Base-by-base conservation (phyloP, 2,113 vertebrate genomes). In the Rhynchopsitta pachyrhyncha region DNA sequence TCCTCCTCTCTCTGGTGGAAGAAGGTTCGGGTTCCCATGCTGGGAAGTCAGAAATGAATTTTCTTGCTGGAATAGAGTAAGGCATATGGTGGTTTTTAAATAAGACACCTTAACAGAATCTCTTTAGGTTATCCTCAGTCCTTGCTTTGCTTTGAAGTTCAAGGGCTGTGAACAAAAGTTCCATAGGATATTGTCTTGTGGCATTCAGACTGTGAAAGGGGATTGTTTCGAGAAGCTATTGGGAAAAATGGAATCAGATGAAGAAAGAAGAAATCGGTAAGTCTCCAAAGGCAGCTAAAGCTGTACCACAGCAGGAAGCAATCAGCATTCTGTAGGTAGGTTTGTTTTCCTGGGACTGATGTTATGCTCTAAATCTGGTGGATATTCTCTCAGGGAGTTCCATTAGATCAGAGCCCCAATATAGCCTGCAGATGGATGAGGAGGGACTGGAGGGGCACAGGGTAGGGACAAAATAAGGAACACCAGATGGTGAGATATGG, bases 1-100 rank as follows among this genome's bases (percentile, higher is more conserved):
- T 98, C 97, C 66, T 98, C 97, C 84, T 98, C 97, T 41, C 89
- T 97, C 28, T 88, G 92, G 39, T 93, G 97, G 63, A 97, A 98
- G 46, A 96, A 80, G 41, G 53, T 70, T 92, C 94, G 96, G 14
- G 97, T 98, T 88, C 97, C 96, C 97, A 97, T 89, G 25, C 8
- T 95, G 82, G 47, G 52, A 31, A 47, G 35, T 94, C 78, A 92
- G 25, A 73, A 42, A 27, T 4, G 25, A 75, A 53, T 23, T 71
- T 87, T 44, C 31, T 80, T 88, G 29, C 97, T 92, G 62, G 25
- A 90, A 80, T 4, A 90, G 60, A 76, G n/a, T 28, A 49, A 82
- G 82, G 57, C 29, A 57, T 39, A 37, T 52, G 64, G n/a, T 44
- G 35, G 4, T 29, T 92, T 86, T 84, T 41, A 81, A 78, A 46